These are phyloP conservation scores for Perizoma flavofasciatum DNA, from an alignment of 2,888 invertebrate species.

Conservation along the genomic window DNA sequence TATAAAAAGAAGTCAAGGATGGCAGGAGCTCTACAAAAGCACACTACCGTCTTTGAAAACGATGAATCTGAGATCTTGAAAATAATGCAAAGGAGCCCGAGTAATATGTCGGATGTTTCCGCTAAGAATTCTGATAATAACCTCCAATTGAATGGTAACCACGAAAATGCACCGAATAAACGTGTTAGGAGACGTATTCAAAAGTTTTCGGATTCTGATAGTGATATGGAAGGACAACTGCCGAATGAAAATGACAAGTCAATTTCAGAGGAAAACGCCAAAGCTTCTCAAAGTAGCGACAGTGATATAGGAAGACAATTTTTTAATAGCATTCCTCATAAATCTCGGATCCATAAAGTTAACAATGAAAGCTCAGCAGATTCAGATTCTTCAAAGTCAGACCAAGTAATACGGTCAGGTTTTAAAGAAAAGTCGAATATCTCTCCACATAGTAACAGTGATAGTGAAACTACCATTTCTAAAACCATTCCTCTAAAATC, in stretches of 20 bases:
- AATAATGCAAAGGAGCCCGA: constrained; percentile 2
- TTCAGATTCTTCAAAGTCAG: constrained; percentile 23
- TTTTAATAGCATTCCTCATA: constrained; percentile 30
- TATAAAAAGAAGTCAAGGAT: background rate
- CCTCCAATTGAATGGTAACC: constrained; percentile 33
- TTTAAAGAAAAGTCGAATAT: constrained; percentile 4
- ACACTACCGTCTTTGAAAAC: background rate
- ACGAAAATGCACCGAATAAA: constrained; percentile 41
- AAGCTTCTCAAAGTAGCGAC: constrained; percentile 27
- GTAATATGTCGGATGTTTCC: constrained; percentile 18
- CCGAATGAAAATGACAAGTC: background rate
- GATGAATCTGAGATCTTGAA: background rate
- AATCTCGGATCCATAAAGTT: constrained; percentile 39
- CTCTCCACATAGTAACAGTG: constrained; percentile 20
- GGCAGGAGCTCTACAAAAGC: constrained; percentile 6
- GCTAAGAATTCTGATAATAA: constrained; percentile 13
- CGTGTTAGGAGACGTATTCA: constrained; percentile 50
- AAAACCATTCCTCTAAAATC: constrained; percentile 39
- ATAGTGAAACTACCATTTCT: constrained; percentile 25
- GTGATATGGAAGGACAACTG: constrained; percentile 41
- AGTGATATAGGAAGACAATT: constrained; percentile 31
- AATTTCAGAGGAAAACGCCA: background rate
- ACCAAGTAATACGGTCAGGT: no score
- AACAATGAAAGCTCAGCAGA: constrained; percentile 34
- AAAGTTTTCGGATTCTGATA: constrained; percentile 60